phyloP scores from a whole-genome alignment of 2,888 invertebrate genomes.

The Schizaphis graminum region DNA sequence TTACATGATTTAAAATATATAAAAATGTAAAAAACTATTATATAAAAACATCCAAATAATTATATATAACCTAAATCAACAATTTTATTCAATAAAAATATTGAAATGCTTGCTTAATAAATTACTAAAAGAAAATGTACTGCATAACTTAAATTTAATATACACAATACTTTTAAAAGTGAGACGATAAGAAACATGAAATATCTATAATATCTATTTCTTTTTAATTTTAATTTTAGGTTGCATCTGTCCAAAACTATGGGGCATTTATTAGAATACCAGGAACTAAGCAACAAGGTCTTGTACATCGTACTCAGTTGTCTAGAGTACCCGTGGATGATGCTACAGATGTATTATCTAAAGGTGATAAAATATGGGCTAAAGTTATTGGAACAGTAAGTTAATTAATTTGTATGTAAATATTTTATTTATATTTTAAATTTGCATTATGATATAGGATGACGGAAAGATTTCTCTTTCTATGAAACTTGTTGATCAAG shows the following conservation, averaged over 20 bases:
- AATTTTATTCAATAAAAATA: neutral
- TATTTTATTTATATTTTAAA: neutral
- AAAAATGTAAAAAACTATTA: neutral
- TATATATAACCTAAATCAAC: neutral
- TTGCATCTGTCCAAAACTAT: conserved; percentile 71
- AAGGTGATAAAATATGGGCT: conserved; percentile 72
- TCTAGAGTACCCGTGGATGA: conserved; percentile 70
- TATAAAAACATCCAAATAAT: neutral
- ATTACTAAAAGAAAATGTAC: neutral
- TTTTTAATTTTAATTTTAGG: conserved; percentile 66
- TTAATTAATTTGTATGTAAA: neutral
- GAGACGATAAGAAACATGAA: neutral
- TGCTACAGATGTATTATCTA: conserved; percentile 71
- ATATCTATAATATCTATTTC: neutral
- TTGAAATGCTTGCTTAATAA: neutral
- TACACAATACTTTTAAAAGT: neutral
- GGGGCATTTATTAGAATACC: conserved; percentile 72
- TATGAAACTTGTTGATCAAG: conserved; percentile 72
- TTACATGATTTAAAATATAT: neutral
- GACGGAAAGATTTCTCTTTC: conserved; percentile 71
- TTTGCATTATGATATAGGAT: conserved; percentile 69
- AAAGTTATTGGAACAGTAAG: conserved; percentile 70
- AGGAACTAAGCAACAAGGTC: conserved; percentile 71
- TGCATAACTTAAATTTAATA: neutral
- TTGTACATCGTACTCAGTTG: conserved; percentile 71